phyloP scores from a whole-genome alignment of 2,888 invertebrate genomes.

The Hyalella azteca region DNA sequence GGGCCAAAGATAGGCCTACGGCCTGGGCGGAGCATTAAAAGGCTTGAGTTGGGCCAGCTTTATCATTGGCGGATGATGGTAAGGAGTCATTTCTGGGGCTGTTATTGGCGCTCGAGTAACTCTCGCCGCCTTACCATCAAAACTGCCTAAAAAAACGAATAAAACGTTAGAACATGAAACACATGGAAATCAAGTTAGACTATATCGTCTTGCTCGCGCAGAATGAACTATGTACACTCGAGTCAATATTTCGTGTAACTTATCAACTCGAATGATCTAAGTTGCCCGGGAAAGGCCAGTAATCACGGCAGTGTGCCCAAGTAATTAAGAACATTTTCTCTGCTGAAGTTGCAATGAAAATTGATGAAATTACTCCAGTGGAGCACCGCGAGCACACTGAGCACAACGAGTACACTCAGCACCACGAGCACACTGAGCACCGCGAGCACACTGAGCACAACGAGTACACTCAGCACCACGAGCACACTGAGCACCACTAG shows the following conservation, averaged over 20 bases:
- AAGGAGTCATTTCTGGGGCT: slow-evolving; percentile 25
- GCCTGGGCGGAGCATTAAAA: background rate
- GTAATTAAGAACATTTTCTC: slow-evolving; percentile 31
- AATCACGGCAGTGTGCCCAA: slow-evolving; percentile 21
- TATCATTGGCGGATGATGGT: background rate
- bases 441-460: no score
- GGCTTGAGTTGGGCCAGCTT: background rate
- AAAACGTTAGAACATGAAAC: slow-evolving; percentile 37
- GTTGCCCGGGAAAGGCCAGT: slow-evolving; percentile 25
- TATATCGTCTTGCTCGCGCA: slow-evolving; percentile 28
- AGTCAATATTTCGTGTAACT: slow-evolving; percentile 34
- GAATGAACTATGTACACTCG: slow-evolving; percentile 32
- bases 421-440: no score
- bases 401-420: no score
- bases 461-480: no score
- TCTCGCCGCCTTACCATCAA: slow-evolving; percentile 17
- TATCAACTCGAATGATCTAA: slow-evolving; percentile 32
- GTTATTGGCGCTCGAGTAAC: slow-evolving; percentile 30
- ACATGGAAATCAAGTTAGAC: slow-evolving; percentile 37
- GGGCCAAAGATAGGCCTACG: background rate
- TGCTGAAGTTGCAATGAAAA: background rate
- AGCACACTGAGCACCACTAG: background rate
- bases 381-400: background rate
- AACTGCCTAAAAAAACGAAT: slow-evolving; percentile 25
- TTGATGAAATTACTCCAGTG: slow-evolving; percentile 16